Conservation (phyloP, 2,797 vertebrate species). For the Arremon brunneinucha region DNA sequence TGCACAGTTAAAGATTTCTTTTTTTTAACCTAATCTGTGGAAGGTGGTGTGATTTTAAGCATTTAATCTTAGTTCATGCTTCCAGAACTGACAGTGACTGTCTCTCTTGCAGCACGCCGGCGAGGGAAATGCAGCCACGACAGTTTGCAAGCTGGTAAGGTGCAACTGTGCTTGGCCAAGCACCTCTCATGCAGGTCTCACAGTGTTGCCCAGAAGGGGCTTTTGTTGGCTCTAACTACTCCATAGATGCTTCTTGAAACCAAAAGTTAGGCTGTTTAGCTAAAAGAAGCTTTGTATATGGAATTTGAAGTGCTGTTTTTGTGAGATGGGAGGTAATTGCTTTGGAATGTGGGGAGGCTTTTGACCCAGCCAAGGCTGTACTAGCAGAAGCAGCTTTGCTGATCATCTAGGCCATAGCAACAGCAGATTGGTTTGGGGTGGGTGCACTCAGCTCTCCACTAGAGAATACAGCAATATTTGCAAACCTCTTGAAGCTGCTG, state of each 20-base stretch:
- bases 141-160: constrained; percentile 48
- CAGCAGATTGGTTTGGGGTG: neutral
- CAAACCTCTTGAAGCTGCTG: neutral
- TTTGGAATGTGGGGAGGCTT: neutral
- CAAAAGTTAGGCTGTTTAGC: neutral
- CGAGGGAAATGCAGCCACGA: neutral
- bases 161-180: neutral
- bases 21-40: neutral
- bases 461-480: neutral
- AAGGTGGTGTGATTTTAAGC: neutral
- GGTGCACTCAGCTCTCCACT: neutral
- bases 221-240: neutral
- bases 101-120: constrained; percentile 28
- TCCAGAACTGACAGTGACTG: neutral
- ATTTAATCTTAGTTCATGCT: neutral
- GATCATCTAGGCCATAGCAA: neutral
- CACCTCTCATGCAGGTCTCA: neutral
- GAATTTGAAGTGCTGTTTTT: neutral
- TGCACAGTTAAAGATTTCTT: neutral
- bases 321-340: neutral
- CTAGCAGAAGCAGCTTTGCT: neutral
- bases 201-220: neutral
- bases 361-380: neutral
- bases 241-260: neutral
- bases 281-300: neutral